These are phyloP conservation scores for Oryctolagus cuniculus DNA, from an alignment of 2,113 vertebrate species.

Conservation along the genomic window mOryCun1.1 NC_091432.1:113051001-113051500, in stretches of 20 bases:
- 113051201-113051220: conserved; percentile 44
- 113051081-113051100: not conserved
- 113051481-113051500: not conserved
- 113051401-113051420: conserved; percentile 58
- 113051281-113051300: not conserved
- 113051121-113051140: not conserved
- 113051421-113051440: conserved; percentile 63
- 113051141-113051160: not conserved
- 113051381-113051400: conserved; percentile 22
- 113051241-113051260: conserved; percentile 17
- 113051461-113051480: conserved; percentile 52
- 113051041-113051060: not conserved
- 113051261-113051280: not conserved
- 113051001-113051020: conserved; percentile 44
- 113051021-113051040: not conserved
- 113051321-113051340: not conserved
- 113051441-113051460: conserved; percentile 54
- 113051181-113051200: conserved; percentile 2
- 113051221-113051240: conserved; percentile 11
- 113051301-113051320: not conserved
- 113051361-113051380: not conserved
- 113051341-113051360: not conserved
- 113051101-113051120: not conserved
- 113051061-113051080: not conserved
- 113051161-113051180: not conserved